These are phyloP conservation scores for Anableps anableps DNA, from an alignment of 2,797 vertebrate species.

Conservation along the genomic window DNA sequence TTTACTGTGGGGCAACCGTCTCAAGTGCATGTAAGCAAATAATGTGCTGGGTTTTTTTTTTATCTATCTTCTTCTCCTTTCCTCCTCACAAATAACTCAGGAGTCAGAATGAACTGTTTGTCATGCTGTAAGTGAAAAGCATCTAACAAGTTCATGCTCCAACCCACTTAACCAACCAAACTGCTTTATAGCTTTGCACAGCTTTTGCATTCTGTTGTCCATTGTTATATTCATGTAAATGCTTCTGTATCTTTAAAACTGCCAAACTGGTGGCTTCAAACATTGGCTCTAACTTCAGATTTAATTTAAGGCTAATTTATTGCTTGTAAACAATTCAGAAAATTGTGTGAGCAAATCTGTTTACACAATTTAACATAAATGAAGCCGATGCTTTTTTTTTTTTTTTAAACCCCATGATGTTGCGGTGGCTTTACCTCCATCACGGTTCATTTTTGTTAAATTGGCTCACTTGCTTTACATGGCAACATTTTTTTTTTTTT, in stretches of 20 bases:
- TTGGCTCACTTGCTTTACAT: slow-evolving; percentile 25
- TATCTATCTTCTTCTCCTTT: slow-evolving; percentile 47
- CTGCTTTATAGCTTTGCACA: slow-evolving; percentile 36
- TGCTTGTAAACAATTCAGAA: no score
- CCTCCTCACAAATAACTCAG: slow-evolving; percentile 55
- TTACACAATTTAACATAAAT: slow-evolving; percentile 59
- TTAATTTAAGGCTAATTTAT: slow-evolving; percentile 28
- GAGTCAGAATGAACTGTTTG: slow-evolving; percentile 77
- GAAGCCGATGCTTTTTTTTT: slow-evolving; percentile 12
- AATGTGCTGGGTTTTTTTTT: slow-evolving; percentile 28
- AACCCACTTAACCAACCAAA: slow-evolving; percentile 32
- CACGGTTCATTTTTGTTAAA: slow-evolving; percentile 53
- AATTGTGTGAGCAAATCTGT: no score
- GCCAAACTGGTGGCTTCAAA: slow-evolving; percentile 4
- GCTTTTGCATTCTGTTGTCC: neutral
- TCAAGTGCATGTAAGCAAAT: slow-evolving; percentile 8
- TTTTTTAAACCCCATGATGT: neutral
- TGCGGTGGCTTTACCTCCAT: neutral
- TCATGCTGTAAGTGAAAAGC: slow-evolving; percentile 76
- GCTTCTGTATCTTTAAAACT: slow-evolving; percentile 17
- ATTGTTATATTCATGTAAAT: slow-evolving; percentile 20
- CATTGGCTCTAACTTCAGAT: neutral
- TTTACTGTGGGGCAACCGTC: neutral
- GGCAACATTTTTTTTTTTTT: no score
- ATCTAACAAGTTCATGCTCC: slow-evolving; percentile 10